Conservation (phyloP, 2,797 vertebrate genomes). For the Aeoliscus strigatus region DNA sequence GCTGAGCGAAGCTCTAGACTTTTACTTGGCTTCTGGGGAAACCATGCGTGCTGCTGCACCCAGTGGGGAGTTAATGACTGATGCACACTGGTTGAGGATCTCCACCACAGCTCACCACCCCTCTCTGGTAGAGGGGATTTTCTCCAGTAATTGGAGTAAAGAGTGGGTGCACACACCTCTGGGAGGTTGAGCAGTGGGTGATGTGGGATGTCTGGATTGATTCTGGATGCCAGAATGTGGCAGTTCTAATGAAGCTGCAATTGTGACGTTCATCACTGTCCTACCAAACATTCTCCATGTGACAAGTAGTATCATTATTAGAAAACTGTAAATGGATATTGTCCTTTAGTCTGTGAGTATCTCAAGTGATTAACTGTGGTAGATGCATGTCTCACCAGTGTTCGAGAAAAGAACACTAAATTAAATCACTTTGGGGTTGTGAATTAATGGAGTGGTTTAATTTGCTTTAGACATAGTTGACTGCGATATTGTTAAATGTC, state of each 20-base stretch:
- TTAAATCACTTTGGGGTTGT: conserved; percentile 21
- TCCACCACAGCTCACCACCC: conserved; percentile 21
- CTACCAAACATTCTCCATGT: too few relatives aligned
- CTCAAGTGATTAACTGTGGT: background rate
- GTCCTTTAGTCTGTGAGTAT: background rate
- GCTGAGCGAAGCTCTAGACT: conserved; percentile 36
- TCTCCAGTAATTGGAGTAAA: conserved; percentile 48
- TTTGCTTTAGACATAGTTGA: conserved; percentile 27
- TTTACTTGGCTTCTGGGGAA: conserved; percentile 47
- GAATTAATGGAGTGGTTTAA: conserved; percentile 43
- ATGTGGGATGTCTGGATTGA: conserved; percentile 12
- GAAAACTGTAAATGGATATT: too few relatives aligned
- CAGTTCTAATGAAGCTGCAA: too few relatives aligned
- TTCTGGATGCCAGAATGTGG: conserved; percentile 10
- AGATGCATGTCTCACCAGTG: background rate
- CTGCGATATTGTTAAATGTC: conserved; percentile 29
- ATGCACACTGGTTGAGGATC: conserved; percentile 41
- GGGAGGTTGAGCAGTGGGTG: conserved; percentile 2
- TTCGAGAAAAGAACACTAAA: conserved; percentile 10
- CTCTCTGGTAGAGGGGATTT: conserved; percentile 43
- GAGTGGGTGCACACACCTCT: conserved; percentile 23
- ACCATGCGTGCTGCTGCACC: conserved; percentile 56
- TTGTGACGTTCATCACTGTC: background rate
- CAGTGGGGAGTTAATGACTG: conserved; percentile 64
- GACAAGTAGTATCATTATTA: too few relatives aligned